A percentile compares a stretch with the other conserved stretches of the same genome.
These are phyloP conservation scores for Formicarius rufipectus DNA, from an alignment of 2,113 vertebrate species.

Conservation along the genomic window DNA sequence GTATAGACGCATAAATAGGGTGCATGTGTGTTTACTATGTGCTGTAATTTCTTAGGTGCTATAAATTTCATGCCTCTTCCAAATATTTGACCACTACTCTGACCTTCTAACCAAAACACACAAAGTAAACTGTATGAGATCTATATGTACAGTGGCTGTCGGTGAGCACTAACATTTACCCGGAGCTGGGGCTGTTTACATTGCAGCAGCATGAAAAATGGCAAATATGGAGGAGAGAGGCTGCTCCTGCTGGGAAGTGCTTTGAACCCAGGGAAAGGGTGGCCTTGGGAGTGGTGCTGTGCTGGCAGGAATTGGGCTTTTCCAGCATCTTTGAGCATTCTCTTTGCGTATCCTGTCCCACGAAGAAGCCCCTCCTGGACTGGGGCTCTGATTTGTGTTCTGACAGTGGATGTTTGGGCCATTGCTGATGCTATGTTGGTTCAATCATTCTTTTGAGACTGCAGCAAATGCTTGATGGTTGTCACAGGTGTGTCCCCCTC, in stretches of 20 bases:
- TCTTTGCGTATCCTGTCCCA: fast-evolving
- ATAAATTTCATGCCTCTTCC: conserved; percentile 14
- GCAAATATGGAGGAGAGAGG: not conserved
- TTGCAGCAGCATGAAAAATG: not conserved
- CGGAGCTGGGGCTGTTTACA: not conserved
- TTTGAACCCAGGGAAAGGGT: fast-evolving
- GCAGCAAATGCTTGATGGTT: not conserved
- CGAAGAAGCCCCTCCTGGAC: not conserved
- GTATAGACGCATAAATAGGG: not conserved
- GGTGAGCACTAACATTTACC: conserved; percentile 28
- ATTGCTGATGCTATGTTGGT: fast-evolving
- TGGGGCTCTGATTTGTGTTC: not conserved
- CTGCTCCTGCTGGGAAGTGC: not conserved
- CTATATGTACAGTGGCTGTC: conserved; percentile 15
- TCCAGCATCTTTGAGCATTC: fast-evolving
- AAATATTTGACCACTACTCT: conserved; percentile 47
- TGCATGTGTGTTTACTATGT: not conserved
- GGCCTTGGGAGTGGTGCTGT: not conserved
- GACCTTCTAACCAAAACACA: conserved; percentile 62
- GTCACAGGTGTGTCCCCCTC: fast-evolving
- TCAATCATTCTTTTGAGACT: fast-evolving
- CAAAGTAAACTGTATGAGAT: conserved; percentile 22
- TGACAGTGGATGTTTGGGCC: fast-evolving
- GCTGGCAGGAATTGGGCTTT: not conserved
- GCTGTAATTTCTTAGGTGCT: not conserved